These are phyloP conservation scores for Trinorchestia longiramus DNA, from an alignment of 1,140 invertebrate species.

Conservation along the genomic window DNA sequence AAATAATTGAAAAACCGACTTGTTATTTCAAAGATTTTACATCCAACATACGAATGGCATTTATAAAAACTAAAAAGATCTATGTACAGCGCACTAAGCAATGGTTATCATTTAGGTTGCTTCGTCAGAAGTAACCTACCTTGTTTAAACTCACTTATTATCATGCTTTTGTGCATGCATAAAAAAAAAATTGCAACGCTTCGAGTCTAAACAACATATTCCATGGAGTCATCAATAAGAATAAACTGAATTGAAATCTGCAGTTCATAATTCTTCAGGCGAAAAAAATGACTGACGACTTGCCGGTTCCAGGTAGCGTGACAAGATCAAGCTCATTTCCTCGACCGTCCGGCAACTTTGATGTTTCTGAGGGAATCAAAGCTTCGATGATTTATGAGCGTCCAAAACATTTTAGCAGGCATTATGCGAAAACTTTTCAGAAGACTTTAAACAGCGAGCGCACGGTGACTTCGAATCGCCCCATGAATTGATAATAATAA, in stretches of 20 bases:
- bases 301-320: not conserved
- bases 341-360: not conserved
- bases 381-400: slow-evolving; percentile 25
- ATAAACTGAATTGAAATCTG: not conserved
- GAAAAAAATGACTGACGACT: not conserved
- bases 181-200: not conserved
- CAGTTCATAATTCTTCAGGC: not conserved
- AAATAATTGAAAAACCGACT: too few species aligned
- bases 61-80: too few species aligned
- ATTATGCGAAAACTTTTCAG: slow-evolving; percentile 10
- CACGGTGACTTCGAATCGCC: not conserved
- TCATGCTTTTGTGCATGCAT: not conserved
- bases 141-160: too few species aligned
- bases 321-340: slow-evolving; percentile 27
- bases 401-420: not conserved
- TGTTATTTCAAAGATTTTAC: too few species aligned
- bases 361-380: not conserved
- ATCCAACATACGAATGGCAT: too few species aligned
- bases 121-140: too few species aligned
- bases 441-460: not conserved
- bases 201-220: not conserved
- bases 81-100: too few species aligned
- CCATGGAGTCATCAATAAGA: not conserved
- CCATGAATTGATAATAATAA: not conserved
- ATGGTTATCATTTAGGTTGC: too few species aligned